Base-by-base conservation (phyloP, 37 sponge, comb jelly and placozoan genomes). In the Geodia barretti region DNA sequence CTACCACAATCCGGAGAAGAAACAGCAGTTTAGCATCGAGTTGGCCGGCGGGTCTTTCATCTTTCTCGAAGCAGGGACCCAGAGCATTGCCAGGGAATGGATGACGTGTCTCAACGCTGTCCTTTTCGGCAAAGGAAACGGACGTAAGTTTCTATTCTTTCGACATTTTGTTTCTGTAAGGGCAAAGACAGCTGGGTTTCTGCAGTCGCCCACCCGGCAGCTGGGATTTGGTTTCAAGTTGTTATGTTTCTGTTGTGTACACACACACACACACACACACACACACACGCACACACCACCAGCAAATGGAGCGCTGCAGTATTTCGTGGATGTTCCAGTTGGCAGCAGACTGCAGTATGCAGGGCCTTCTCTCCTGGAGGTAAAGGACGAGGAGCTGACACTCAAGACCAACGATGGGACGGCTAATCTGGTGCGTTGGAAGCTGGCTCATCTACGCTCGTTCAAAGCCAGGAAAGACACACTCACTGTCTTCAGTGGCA, bases 61-160 rank as follows among this genome's bases (percentile, higher is more conserved):
- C 4, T 61, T 74, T 28, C 70, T 88, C 21, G 89, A 88, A 54
- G 70, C 84, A 5, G 26, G 7, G 43, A 61, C 77, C 4, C 20
- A 60, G 29, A 36, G 62, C 1, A 68, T 82, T 31, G 74, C 89
- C 1, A 39, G 72, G 30, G 84, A 83, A 29, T 88, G 89, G 89
- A 42, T 83, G 24, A 63, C 64, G 21, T 80, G 81, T 11, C 60
- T 88, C 36, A 88, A 88, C 64, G 89, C 89, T n/a, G 89, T 88
- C 37, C 79, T 88, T 47, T 83, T 83, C 28, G 84, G 72, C 8
- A 78, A 72, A 73, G 84, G 84, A 2, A 36, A 72, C 54, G 89
- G 89, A 73, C 75, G 89, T 88, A 30, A 60, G 78, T 41, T n/a
- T n/a, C n/a, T n/a, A n/a, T n/a, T n/a, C n/a, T n/a, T n/a, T n/a